Base-by-base conservation (phyloP, 2,797 vertebrate genomes). In the Tympanoctomys barrerae region DNA sequence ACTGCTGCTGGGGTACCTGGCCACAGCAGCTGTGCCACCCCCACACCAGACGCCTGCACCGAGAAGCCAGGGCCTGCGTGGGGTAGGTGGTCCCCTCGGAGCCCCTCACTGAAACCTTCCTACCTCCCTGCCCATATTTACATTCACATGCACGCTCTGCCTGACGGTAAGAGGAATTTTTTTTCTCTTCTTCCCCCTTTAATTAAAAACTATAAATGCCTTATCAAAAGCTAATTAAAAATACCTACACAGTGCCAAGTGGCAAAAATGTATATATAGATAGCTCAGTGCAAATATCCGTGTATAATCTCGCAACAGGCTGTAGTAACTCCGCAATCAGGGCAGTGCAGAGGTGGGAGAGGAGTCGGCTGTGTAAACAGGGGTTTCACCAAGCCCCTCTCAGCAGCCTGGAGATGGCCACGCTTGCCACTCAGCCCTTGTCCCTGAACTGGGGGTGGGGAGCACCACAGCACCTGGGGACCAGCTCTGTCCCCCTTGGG, bases 201-300 rank as follows among this genome's bases (percentile, higher is more conserved):
- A 98, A 98, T 98, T 98, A 98, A 98, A 98, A 97, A 96, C 95
- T 97, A 98, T 97, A 98, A 98, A 97, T 86, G 94, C 96, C 94
- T 97, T 98, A 98, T 98, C 97, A 97, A 97, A 97, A 97, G 97
- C 97, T 98, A 97, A 98, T 98, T 98, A 97, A 98, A 98, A 98
- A 97, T 95, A 96, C 91, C 97, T 97, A 96, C 93, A 95, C 68
- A 73, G 95, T 90, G 97, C 97, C 96, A 97, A 97, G 95, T 83
- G 89, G 96, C 78, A 94, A 89, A 66, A 90, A 93, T 31, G 46
- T 49, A 77, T 16, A 77, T 49, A 77, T 49, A 93, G 85, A 83
- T 33, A 33, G 88, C 89, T 92, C 96, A 14, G 84, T 73, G 71
- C 94, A 95, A 98, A 96, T 92, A 95, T 88, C 92, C 75, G 12